Percentiles rank a stretch among this genome's conserved stretches.
These are phyloP conservation scores for Cremastinae sp. DNA, from an alignment of 2,888 invertebrate species.

Conservation along the genomic window DNA sequence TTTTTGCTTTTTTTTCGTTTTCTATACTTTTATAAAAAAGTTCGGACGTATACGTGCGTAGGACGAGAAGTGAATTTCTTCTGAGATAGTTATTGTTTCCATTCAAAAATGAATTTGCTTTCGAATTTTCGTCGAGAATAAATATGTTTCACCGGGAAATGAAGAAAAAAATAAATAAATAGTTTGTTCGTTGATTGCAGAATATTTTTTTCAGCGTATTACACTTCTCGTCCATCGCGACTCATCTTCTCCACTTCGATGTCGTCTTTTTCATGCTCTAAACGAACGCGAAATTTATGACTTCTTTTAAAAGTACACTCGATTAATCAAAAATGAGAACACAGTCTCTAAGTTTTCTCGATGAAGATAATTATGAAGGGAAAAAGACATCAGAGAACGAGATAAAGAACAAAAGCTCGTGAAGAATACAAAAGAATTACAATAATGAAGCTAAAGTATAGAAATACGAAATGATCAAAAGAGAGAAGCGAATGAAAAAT, in stretches of 20 bases:
- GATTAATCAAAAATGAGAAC: slow-evolving; percentile 31
- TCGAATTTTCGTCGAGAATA: slow-evolving; percentile 3
- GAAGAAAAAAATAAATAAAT: no score
- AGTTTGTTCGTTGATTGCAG: not conserved
- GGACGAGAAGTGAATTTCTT: slow-evolving; percentile 7
- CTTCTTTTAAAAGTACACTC: slow-evolving; percentile 43
- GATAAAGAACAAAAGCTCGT: not conserved
- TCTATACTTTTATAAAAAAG: slow-evolving; percentile 27
- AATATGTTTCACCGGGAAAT: not conserved
- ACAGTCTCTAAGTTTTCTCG: not conserved
- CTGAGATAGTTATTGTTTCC: not conserved
- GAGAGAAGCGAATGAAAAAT: not conserved
- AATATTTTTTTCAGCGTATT: not conserved
- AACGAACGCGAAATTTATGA: slow-evolving; percentile 33
- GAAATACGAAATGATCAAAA: slow-evolving; percentile 4
- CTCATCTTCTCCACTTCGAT: slow-evolving; percentile 44
- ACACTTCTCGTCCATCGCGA: slow-evolving; percentile 26
- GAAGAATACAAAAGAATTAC: not conserved
- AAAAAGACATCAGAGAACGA: slow-evolving; percentile 2
- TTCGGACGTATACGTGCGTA: slow-evolving; percentile 56
- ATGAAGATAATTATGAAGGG: slow-evolving; percentile 12
- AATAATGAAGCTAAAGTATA: not conserved
- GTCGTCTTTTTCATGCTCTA: slow-evolving; percentile 21
- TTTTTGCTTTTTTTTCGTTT: not conserved
- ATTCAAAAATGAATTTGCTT: slow-evolving; percentile 18